These are phyloP conservation scores for Tenthredo distinguenda DNA, from an alignment of 2,888 invertebrate species.

Conservation along the genomic window DNA sequence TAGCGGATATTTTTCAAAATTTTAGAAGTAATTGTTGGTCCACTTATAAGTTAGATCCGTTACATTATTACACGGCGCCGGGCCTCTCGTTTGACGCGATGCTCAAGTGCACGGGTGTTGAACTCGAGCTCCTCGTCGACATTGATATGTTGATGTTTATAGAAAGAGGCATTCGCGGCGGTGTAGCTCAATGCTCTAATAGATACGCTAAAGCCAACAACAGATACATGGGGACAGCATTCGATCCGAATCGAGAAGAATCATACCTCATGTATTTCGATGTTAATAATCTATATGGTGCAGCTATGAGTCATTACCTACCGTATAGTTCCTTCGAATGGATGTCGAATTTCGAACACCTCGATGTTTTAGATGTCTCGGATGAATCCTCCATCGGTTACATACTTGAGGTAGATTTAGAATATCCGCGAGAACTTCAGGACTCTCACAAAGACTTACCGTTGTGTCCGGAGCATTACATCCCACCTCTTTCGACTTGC, in stretches of 20 bases:
- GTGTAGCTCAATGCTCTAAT: too few relatives aligned
- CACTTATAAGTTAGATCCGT: slow-evolving; percentile 68
- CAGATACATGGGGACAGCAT: slow-evolving; percentile 7
- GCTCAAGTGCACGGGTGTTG: too few relatives aligned
- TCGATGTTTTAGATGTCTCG: slow-evolving; percentile 7
- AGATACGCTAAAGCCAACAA: too few relatives aligned
- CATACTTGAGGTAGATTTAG: slow-evolving; percentile 76
- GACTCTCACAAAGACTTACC: slow-evolving; percentile 47
- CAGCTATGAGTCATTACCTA: slow-evolving; percentile 60
- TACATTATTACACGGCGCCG: slow-evolving; percentile 70
- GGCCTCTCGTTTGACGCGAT: slow-evolving; percentile 52
- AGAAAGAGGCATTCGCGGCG: too few relatives aligned
- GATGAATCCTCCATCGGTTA: slow-evolving; percentile 65
- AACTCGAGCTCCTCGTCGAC: too few relatives aligned
- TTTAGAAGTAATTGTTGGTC: slow-evolving; percentile 63
- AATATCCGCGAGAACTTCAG: slow-evolving; percentile 68
- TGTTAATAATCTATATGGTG: slow-evolving; percentile 55
- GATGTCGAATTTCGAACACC: slow-evolving; percentile 56
- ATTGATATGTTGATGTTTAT: too few relatives aligned
- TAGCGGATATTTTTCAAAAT: slow-evolving; percentile 70
- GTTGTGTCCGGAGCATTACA: background rate
- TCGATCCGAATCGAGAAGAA: slow-evolving; percentile 59
- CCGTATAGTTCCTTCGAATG: slow-evolving; percentile 68
- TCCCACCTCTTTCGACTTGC: background rate
- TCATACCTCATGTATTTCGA: slow-evolving; percentile 60